These are phyloP conservation scores for Muntiacus muntjak DNA, from an alignment of 2,113 vertebrate species.

Conservation along the genomic window DNA sequence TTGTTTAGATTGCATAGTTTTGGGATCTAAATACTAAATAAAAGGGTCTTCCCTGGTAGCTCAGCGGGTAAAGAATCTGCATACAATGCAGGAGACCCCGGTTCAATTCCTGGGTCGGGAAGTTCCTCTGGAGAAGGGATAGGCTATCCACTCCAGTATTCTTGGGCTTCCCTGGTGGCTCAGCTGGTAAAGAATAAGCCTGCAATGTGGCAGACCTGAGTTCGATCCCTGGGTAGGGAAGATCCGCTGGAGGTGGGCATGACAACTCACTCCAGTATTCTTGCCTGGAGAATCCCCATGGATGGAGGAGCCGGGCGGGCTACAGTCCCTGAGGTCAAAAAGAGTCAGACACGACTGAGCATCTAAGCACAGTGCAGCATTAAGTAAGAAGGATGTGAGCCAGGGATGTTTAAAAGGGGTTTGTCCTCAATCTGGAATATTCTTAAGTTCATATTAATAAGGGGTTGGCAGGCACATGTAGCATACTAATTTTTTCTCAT, in stretches of 20 bases:
- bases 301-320: neutral
- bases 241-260: neutral
- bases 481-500: neutral
- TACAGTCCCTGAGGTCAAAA: neutral
- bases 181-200: neutral
- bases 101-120: neutral
- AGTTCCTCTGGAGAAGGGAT: neutral
- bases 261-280: neutral
- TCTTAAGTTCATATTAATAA: neutral
- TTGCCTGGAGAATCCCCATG: neutral
- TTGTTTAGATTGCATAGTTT: neutral
- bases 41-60: neutral
- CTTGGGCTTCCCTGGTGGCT: neutral
- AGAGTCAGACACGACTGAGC: neutral
- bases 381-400: neutral
- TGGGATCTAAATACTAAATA: neutral
- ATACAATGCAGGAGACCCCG: neutral
- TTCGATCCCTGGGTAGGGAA: neutral
- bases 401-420: neutral
- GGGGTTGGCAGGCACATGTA: neutral
- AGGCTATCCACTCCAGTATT: neutral
- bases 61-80: neutral
- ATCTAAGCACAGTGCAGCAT: neutral
- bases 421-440: neutral
- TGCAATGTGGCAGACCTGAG: neutral